phyloP scores from a whole-genome alignment of 2,113 vertebrate genomes.

The Caranx melampygus region DNA sequence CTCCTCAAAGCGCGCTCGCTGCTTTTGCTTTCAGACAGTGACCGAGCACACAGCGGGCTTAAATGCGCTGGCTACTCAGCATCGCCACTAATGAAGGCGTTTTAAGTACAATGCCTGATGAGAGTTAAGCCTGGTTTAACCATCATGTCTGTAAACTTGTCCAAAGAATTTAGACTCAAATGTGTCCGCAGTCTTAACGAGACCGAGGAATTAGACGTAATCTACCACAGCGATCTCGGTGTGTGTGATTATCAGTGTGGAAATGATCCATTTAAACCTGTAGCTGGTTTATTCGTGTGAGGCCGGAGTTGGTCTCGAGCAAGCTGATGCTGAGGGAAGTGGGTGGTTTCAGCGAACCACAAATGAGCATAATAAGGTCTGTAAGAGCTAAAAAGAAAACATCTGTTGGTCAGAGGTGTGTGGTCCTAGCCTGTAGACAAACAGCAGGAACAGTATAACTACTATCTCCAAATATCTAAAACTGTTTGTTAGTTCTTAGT shows the following conservation, averaged over 20 bases:
- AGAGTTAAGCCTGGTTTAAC: conserved; percentile 29
- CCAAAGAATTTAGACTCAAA: conserved; percentile 53
- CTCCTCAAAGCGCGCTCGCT: conserved; percentile 35
- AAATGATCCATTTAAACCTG: conserved; percentile 64
- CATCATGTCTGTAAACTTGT: conserved; percentile 49
- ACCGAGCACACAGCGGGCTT: conserved; percentile 6
- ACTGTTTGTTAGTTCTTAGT: background rate
- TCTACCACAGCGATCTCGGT: conserved; percentile 45
- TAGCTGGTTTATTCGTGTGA: conserved; percentile 31
- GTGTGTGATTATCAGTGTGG: conserved; percentile 64
- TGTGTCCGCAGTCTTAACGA: conserved; percentile 28
- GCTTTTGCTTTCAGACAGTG: conserved; percentile 4
- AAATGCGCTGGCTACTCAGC: conserved; percentile 15
- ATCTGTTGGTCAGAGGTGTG: conserved; percentile 48
- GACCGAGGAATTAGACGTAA: conserved; percentile 46
- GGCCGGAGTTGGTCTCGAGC: conserved; percentile 8
- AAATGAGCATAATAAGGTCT: conserved; percentile 47
- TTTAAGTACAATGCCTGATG: conserved; percentile 37
- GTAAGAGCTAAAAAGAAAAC: conserved; percentile 47
- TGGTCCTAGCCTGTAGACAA: conserved; percentile 34
- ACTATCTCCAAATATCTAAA: background rate
- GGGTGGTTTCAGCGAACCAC: conserved; percentile 43
- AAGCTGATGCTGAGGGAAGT: conserved; percentile 12
- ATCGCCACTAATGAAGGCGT: conserved; percentile 38
- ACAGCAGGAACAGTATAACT: background rate